Evolutionary conservation across 2,797 vertebrate species (phyloP), one percentile per base, ranked within the genome.

Genomic region (Xenopus petersii): DNA sequence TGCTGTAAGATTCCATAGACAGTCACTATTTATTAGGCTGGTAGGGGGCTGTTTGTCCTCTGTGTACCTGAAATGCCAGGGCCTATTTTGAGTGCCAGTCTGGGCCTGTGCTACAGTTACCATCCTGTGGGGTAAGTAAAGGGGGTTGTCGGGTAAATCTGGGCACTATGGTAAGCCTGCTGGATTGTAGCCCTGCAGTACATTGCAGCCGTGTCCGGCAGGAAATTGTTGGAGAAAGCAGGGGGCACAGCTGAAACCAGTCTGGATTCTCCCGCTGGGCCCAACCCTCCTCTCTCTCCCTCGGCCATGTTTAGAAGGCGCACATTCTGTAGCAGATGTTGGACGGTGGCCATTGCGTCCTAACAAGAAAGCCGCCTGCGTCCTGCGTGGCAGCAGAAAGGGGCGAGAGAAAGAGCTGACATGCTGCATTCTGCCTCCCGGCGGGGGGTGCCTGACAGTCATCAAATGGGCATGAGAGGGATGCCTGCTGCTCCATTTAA

Each of bases 381-480:
- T 58, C 64, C 70, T 61, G 75, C 55, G 64, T 30, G 26, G 26
- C 26, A 30, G 26, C 26, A 30, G 26, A 30, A 67, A 51, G 56
- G 46, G 26, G 68, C 70, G 12, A 76, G 51, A 36, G 65, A 76
- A 72, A 61, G 71, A 21, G 36, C 66, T 79, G 76, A 79, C 76
- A 74, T 65, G 60, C 16, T n/a, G 76, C 76, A 74, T 79, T 79
- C 76, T 79, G 71, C 71, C 71, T 64, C 66, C 76, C 71, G 1
- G 47, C 62, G 10, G 71, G 75, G 76, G 71, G 71, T 51, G 59
- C 61, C 10, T 70, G 11, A 66, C 76, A 79, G 64, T 70, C 66
- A 11, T 51, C 76, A 65, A 65, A 74, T 68, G 76, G 71, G 71
- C 76, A 79, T 70, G 71, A 49, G 24, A 72, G 71, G 66, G 63